Percentiles rank a stretch among this genome's conserved stretches.
Conservation (phyloP, 2,888 invertebrate species). For the Chymomyza caudatula region DNA sequence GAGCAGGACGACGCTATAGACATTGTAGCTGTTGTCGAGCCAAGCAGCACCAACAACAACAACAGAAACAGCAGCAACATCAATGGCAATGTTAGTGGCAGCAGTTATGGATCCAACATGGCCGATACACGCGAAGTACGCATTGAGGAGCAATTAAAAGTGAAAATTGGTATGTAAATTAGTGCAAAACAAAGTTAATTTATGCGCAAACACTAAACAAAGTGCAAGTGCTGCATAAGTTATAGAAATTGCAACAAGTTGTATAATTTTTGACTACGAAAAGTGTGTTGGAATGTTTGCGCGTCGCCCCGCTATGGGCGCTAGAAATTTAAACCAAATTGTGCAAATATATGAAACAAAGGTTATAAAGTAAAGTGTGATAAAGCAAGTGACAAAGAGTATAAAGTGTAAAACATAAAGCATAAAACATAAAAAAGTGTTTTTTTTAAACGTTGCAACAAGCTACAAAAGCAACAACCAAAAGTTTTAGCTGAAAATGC, state of each 20-base stretch:
- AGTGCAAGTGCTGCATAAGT: background rate
- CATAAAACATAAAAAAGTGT: background rate
- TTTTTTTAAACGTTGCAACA: background rate
- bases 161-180: constrained; percentile 91
- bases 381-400: background rate
- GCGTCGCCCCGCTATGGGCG: constrained; percentile 40
- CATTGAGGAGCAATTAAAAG: constrained; percentile 94
- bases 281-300: constrained; percentile 66
- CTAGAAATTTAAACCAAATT: background rate
- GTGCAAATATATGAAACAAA: background rate
- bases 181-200: constrained; percentile 50
- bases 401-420: background rate
- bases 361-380: background rate
- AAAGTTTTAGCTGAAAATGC: constrained; percentile 50
- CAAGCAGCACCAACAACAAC: constrained; percentile 63
- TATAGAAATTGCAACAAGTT: constrained; percentile 17
- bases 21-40: constrained; percentile 50
- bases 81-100: constrained; percentile 51
- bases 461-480: background rate
- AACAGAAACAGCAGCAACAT: constrained; percentile 23
- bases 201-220: constrained; percentile 21
- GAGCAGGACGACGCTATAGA: constrained; percentile 67
- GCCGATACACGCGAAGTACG: constrained; percentile 93
- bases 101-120: constrained; percentile 92
- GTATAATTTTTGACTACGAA: constrained; percentile 36